Percentiles rank a stretch among this genome's conserved stretches.
phyloP scores from a whole-genome alignment of 2,888 invertebrate genomes.

The Plutella xylostella region DNA sequence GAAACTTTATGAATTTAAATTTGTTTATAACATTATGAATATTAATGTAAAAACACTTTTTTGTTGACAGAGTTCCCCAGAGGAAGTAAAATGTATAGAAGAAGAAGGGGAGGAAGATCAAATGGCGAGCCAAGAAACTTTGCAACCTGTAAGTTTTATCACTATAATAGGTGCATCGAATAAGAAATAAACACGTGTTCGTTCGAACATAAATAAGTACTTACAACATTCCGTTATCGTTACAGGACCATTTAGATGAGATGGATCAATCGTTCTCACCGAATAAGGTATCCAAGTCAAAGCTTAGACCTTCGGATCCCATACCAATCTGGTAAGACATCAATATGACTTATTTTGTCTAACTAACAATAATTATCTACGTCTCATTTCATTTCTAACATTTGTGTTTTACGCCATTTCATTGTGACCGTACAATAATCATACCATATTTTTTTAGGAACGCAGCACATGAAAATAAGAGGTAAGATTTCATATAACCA shows the following conservation, averaged over 20 bases:
- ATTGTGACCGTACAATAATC: no score
- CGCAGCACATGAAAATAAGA: no score
- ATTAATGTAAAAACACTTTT: not conserved
- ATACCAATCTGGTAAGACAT: constrained; percentile 81
- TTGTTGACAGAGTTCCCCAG: constrained; percentile 68
- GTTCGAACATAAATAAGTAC: not conserved
- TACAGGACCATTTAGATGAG: constrained; percentile 41
- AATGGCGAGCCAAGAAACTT: constrained; percentile 61
- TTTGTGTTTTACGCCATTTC: no score
- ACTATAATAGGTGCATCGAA: not conserved
- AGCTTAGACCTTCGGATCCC: constrained; percentile 75
- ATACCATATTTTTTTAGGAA: no score
- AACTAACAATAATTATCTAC: no score
- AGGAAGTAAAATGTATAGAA: constrained; percentile 78
- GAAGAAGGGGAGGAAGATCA: constrained; percentile 76
- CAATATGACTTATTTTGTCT: no score
- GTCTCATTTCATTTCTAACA: no score
- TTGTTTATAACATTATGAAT: no score
- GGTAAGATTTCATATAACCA: no score
- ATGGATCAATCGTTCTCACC: constrained; percentile 48
- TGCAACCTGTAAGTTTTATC: constrained; percentile 43
- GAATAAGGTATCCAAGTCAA: constrained; percentile 38
- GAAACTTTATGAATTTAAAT: no score
- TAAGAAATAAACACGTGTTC: not conserved
- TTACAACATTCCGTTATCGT: constrained; percentile 8